Conservation (phyloP, 2,888 invertebrate species). For the Phanerotoma sp. region DNA sequence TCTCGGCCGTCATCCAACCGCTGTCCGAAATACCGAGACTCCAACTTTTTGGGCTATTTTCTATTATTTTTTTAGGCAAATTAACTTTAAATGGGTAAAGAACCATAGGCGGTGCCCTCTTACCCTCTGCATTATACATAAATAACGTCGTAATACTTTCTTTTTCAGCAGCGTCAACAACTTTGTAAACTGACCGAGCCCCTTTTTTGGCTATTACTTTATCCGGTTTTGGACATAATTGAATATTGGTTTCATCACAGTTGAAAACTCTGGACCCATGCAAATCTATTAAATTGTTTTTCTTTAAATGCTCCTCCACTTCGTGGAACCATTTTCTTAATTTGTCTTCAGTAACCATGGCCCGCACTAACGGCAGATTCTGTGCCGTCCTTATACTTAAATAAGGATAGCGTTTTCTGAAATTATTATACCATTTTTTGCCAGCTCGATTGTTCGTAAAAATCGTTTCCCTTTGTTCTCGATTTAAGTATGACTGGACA, state of each 20-base stretch:
- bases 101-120: constrained; percentile 10
- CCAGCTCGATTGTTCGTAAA: constrained; percentile 39
- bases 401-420: constrained; percentile 34
- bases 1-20: background rate
- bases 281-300: background rate
- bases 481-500: constrained; percentile 26
- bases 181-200: constrained; percentile 6
- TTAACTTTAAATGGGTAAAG: background rate
- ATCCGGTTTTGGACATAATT: constrained; percentile 7
- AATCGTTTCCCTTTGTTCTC: constrained; percentile 14
- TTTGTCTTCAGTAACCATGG: constrained; percentile 10
- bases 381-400: constrained; percentile 33
- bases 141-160: constrained; percentile 8
- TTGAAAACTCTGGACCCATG: constrained; percentile 6
- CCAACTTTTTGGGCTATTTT: too few relatives aligned
- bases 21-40: background rate
- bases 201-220: constrained; percentile 8
- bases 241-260: constrained; percentile 16
- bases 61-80: too few relatives aligned
- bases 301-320: background rate
- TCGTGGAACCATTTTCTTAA: constrained; percentile 13
- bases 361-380: constrained; percentile 29
- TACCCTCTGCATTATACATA: constrained; percentile 10
- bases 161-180: constrained; percentile 22
- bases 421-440: constrained; percentile 35